Percentiles rank a stretch among this genome's conserved stretches.
phyloP scores from a whole-genome alignment of 2,113 vertebrate genomes.

The Delphinapterus leucas region DNA sequence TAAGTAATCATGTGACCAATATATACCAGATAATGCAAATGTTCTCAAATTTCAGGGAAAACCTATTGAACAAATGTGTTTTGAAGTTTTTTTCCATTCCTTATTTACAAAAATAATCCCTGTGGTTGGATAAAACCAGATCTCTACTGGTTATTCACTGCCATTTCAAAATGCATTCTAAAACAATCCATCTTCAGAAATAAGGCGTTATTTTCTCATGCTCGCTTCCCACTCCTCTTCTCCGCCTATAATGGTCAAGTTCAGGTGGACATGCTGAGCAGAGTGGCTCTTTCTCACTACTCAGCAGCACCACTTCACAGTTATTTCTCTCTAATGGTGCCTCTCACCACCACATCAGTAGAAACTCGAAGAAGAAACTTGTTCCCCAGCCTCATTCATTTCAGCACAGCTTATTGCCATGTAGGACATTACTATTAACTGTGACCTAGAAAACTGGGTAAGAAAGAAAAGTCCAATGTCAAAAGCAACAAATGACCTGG shows the following conservation, averaged over 20 bases:
- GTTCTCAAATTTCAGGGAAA: slow-evolving; percentile 1
- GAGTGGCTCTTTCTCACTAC: not conserved
- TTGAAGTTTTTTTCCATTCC: not conserved
- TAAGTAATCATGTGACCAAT: not conserved
- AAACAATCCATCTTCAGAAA: not conserved
- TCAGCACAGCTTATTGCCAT: not conserved
- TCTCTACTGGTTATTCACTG: not conserved
- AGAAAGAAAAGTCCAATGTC: not conserved
- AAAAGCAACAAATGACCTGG: not conserved
- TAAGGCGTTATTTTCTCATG: not conserved
- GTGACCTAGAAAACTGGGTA: not conserved
- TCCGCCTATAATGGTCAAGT: not conserved
- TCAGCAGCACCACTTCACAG: not conserved
- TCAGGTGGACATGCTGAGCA: not conserved
- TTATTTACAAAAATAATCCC: slow-evolving; percentile 1
- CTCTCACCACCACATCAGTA: not conserved
- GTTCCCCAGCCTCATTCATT: not conserved
- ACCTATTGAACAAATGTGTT: not conserved
- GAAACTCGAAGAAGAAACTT: slow-evolving; percentile 21
- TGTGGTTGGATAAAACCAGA: not conserved
- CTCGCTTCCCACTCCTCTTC: not conserved
- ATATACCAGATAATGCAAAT: not conserved
- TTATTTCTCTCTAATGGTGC: not conserved
- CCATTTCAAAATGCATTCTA: not conserved
- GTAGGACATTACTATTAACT: not conserved